Evolutionary conservation across 1,140 invertebrate species (phyloP), one percentile per base, ranked within the genome.

Genomic region (Eriocheir sinensis): DNA sequence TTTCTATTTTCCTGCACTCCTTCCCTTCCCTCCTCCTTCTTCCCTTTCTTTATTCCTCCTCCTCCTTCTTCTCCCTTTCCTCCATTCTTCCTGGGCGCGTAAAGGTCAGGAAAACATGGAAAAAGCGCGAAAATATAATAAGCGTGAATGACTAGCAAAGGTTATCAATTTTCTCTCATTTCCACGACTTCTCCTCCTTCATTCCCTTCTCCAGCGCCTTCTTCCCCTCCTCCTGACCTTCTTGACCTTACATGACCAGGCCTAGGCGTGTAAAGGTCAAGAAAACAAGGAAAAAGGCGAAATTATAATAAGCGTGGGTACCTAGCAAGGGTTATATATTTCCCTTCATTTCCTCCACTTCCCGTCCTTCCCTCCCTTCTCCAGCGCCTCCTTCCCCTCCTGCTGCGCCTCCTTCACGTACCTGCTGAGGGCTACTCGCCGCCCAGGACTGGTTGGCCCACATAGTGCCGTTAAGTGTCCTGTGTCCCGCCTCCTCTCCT

Each of bases 391-490:
- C 40, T 12, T 12, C 40, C 4, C 83, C 30, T 86, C 80, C 83
- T 32, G 8, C 83, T 2, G 30, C 83, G 32, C 30, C 40, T 27
- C 34, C 83, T 27, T 86, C 0, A 27, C 40, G 32, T 41, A 38
- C 83, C 40, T 86, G 83, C 2, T n/a, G 83, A n/a, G 40, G 36
- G 83, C 83, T 34, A 38, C 83, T 41, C 34, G 83, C 30, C 34
- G 83, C 30, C 83, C 83, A 86, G 30, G 83, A 34, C 83, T 86
- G 83, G 32, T 86, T 86, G 83, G 34, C 40, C 83, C 83, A 86
- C 83, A 86, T 86, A n/a, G n/a, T 86, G 9, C 40, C 30, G 80
- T 38, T 21, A 38, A 41, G 27, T 17, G 27, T 17, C 8, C 3
- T 6, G 83, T 86, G 8, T 36, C 36, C 60, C 34, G 83, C 12